phyloP scores from a whole-genome alignment of 23 tunicate species.

The Halocynthia aurantium region DNA sequence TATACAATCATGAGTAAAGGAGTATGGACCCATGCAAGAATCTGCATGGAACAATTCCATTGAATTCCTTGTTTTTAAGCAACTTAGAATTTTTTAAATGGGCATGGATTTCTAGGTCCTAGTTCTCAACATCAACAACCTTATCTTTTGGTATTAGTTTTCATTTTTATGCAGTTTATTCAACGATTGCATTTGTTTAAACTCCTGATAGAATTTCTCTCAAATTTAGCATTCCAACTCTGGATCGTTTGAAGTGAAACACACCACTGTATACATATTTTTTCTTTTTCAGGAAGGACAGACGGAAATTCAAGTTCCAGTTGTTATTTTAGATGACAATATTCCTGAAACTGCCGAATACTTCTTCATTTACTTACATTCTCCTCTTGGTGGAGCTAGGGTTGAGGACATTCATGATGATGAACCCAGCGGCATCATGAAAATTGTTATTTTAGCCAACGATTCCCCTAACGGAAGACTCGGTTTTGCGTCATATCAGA shows the following conservation, averaged over 20 bases:
- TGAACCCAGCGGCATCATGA: slow-evolving; percentile 13
- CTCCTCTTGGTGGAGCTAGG: slow-evolving; percentile 77
- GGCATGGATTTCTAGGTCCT: too few species aligned
- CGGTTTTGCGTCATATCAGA: slow-evolving; percentile 28
- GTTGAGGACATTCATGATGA: slow-evolving; percentile 13
- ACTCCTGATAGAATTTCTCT: neutral
- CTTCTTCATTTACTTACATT: slow-evolving; percentile 49
- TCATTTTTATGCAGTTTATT: too few species aligned
- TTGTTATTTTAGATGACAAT: slow-evolving; percentile 62
- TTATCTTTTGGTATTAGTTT: too few species aligned
- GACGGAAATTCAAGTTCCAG: slow-evolving; percentile 23
- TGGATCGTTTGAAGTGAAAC: neutral
- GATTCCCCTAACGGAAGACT: slow-evolving; percentile 62
- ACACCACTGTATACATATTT: neutral
- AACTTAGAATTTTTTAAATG: too few species aligned
- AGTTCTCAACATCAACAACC: too few species aligned
- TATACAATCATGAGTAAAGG: neutral
- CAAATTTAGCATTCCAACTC: neutral
- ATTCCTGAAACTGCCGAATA: slow-evolving; percentile 62
- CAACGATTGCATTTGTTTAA: too few species aligned
- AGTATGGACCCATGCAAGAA: too few species aligned
- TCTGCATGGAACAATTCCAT: too few species aligned
- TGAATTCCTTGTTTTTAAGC: too few species aligned
- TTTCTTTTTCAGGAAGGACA: slow-evolving; percentile 45
- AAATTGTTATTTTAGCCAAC: slow-evolving; percentile 49